Percentiles rank a stretch among this genome's conserved stretches.
Conservation (phyloP, 2,888 invertebrate genomes). For the Plemyria rubiginata region DNA sequence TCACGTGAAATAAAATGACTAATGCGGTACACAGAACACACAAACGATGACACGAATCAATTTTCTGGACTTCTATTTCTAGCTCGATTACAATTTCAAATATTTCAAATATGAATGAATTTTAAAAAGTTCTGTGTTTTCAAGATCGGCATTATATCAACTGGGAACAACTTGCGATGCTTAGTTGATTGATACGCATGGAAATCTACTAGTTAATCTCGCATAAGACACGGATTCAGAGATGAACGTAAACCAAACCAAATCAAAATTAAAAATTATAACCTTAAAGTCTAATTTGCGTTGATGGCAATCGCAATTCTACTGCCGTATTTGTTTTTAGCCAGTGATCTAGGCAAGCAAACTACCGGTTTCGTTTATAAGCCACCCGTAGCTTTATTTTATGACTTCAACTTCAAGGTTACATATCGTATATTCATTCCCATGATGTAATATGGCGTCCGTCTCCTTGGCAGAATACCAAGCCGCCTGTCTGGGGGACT, state of each 20-base stretch:
- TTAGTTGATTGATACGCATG: not conserved
- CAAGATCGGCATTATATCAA: not conserved
- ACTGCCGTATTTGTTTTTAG: conserved; percentile 2
- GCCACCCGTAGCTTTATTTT: conserved; percentile 12
- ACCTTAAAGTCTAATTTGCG: conserved; percentile 4
- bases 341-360: conserved; percentile 6
- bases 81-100: not conserved
- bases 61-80: not conserved
- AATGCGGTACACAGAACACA: conserved; percentile 30
- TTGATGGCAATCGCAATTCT: conserved; percentile 2
- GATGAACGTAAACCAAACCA: not conserved
- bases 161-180: not conserved
- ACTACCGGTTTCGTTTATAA: not conserved
- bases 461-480: conserved; percentile 61
- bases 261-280: conserved; percentile 6
- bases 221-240: too few relatives aligned
- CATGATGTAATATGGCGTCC: conserved; percentile 52
- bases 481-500: conserved; percentile 54
- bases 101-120: not conserved
- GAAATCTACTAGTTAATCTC: too few relatives aligned
- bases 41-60: not conserved
- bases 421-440: conserved; percentile 13
- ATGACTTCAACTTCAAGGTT: conserved; percentile 17
- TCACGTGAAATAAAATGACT: conserved; percentile 51
- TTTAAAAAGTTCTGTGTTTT: not conserved